Evolutionary conservation across 1,140 invertebrate genomes (phyloP).

Genomic region (Globodera ellingtonae): DNA sequence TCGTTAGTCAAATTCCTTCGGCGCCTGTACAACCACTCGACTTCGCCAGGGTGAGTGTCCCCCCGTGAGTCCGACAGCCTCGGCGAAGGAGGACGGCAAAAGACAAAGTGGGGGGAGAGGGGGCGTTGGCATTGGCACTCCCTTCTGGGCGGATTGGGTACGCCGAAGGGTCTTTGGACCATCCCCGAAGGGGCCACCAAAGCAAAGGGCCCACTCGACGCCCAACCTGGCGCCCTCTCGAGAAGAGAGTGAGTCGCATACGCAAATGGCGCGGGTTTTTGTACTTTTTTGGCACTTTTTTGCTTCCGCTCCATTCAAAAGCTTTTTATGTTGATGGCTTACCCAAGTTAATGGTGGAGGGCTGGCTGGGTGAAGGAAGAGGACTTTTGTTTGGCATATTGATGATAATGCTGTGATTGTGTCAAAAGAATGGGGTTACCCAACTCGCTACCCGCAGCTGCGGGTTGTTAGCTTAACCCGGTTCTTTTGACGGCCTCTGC

Average conservation of each 20-base stretch:
- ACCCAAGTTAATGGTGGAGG: neutral
- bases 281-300: neutral
- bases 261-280: neutral
- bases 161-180: slow-evolving; percentile 1
- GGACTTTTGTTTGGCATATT: neutral
- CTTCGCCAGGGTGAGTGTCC: neutral
- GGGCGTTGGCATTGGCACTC: neutral
- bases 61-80: neutral
- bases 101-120: neutral
- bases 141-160: neutral
- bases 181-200: neutral
- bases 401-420: neutral
- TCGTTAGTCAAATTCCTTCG: slow-evolving; percentile 20
- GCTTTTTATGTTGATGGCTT: neutral
- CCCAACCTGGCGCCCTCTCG: slow-evolving; percentile 4
- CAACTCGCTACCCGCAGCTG: too few relatives aligned
- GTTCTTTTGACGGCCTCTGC: neutral
- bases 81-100: neutral
- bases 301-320: neutral
- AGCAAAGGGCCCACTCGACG: slow-evolving; percentile 9
- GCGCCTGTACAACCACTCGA: neutral
- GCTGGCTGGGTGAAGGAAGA: neutral
- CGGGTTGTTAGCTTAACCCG: too few relatives aligned
- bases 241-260: neutral
- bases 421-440: too few relatives aligned